A percentile compares a stretch with the other conserved stretches of the same genome.
These are phyloP conservation scores for Pygoscelis antarcticus DNA, from an alignment of 2,113 vertebrate species.

Conservation along the genomic window DNA sequence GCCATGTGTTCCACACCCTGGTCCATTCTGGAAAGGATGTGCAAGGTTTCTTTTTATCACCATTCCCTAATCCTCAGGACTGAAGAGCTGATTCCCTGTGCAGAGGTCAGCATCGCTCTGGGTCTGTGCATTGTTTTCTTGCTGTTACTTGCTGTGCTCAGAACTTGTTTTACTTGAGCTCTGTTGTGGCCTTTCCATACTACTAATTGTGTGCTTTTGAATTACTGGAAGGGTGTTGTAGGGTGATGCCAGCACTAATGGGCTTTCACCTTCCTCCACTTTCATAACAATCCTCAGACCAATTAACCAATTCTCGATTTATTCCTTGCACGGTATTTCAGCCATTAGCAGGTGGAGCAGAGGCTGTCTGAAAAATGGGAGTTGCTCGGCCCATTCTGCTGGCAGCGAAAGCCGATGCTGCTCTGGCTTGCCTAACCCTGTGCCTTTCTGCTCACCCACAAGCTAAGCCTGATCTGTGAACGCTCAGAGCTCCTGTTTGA, in stretches of 20 bases:
- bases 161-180: neutral
- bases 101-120: neutral
- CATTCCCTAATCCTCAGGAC: neutral
- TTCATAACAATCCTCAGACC: neutral
- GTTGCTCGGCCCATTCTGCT: neutral
- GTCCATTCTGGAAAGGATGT: neutral
- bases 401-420: rapidly evolving
- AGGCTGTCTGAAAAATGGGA: neutral
- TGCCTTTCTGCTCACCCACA: neutral
- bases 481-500: neutral
- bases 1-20: neutral
- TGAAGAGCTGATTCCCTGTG: neutral
- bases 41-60: neutral
- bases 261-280: neutral
- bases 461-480: neutral
- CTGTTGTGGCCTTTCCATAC: neutral
- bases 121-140: neutral
- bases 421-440: neutral
- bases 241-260: neutral
- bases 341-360: neutral
- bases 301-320: neutral
- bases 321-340: neutral
- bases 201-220: neutral
- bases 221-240: conserved; percentile 19
- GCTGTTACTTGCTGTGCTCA: neutral